A percentile compares a stretch with the other conserved stretches of the same genome.
These are phyloP conservation scores for Euphydryas editha DNA, from an alignment of 2,888 invertebrate species.

Conservation along the genomic window DNA sequence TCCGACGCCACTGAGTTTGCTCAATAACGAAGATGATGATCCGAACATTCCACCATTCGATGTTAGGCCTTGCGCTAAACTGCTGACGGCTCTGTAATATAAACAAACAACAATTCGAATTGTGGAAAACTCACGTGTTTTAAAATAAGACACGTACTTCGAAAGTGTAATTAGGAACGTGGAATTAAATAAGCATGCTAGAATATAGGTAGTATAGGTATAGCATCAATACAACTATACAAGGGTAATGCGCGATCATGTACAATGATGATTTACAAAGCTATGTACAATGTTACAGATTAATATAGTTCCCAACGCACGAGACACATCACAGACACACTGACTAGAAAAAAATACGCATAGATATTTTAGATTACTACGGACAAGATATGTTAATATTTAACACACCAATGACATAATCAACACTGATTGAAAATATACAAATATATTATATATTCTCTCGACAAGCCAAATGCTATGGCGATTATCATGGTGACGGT, in stretches of 20 bases:
- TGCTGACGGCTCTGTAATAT: slow-evolving; percentile 80
- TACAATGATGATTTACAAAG: slow-evolving; percentile 57
- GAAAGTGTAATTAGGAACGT: slow-evolving; percentile 43
- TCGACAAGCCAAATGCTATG: too few relatives aligned
- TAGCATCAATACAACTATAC: slow-evolving; percentile 59
- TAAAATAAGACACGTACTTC: slow-evolving; percentile 29
- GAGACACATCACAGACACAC: slow-evolving; percentile 14
- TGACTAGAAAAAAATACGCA: not conserved
- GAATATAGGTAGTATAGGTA: slow-evolving; percentile 42
- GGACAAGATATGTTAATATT: too few relatives aligned
- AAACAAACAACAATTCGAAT: slow-evolving; percentile 51
- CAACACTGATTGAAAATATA: too few relatives aligned
- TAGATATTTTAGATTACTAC: too few relatives aligned
- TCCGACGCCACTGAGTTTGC: slow-evolving; percentile 80
- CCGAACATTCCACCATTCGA: slow-evolving; percentile 89
- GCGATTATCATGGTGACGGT: too few relatives aligned
- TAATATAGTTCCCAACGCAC: slow-evolving; percentile 24
- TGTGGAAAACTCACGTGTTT: slow-evolving; percentile 31
- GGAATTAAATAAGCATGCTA: slow-evolving; percentile 57
- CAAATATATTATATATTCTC: too few relatives aligned
- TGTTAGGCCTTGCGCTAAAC: slow-evolving; percentile 83
- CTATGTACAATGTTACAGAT: slow-evolving; percentile 63
- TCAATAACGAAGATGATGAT: slow-evolving; percentile 87
- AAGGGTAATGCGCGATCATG: slow-evolving; percentile 51
- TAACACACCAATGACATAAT: too few relatives aligned